Evolutionary conservation across 2,888 invertebrate species (phyloP), one percentile per base, ranked within the genome.

Genomic region (Erpobdella octoculata): DNA sequence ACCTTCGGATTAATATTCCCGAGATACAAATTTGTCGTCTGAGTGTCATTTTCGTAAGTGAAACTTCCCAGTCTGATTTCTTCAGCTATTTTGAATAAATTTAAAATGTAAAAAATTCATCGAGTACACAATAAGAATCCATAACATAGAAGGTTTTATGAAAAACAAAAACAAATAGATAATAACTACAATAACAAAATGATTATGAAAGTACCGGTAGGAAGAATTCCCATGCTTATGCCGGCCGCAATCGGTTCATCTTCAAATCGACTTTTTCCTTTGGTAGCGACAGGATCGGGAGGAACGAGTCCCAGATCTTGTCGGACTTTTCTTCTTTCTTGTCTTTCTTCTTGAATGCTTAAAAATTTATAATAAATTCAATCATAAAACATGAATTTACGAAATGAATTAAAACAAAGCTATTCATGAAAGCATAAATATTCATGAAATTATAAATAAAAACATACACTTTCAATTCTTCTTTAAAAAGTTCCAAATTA

Each of bases 1-100:
- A 93, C 94, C 88, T 94, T 94, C 62, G 95, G 95, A 83, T 93
- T 95, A 38, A 99, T 87, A 84, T 97, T 98, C 73, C 96, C 96
- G 70, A 99, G 87, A 83, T 98, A 99, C 46, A 98, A 87, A 84
- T 98, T 98, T 66, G 98, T 99, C 0, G 97, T 97, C 78, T 91
- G 93, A 38, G 96, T 94, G 86, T 99, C 97, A 0, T 93, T 94
- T 59, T 74, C 73, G 41, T 77, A 75, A 58, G 35, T 71, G 41
- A 72, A 75, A 62, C 72, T 73, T 18, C 76, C 75, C 36, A 72
- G 46, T 15, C 70, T 48, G 58, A 71, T 71, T 37, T 76, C 76
- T 35, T 75, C 76, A 25, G 72, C 74, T 75, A 71, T n/a, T 41
- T 66, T 35, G 35, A 21, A 9, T 67, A 35, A 69, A 38, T 12